Conservation (phyloP, 2,113 vertebrate genomes). For the Anseranas semipalmata region DNA sequence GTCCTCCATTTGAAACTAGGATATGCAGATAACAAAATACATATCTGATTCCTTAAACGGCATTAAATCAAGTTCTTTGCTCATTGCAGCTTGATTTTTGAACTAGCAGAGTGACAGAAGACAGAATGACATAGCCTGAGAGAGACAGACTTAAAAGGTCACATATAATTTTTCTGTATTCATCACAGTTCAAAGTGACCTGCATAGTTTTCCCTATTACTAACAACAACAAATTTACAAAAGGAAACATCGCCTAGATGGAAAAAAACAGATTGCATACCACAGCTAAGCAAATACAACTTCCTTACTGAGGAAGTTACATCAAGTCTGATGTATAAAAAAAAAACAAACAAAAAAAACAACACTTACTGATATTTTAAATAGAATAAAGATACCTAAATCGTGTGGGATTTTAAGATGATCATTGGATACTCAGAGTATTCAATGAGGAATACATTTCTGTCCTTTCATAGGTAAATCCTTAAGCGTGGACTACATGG, state of each 20-base stretch:
- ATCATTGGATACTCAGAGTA: not conserved
- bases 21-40: not conserved
- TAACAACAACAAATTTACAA: not conserved
- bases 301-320: not conserved
- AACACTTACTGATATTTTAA: not conserved
- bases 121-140: not conserved
- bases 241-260: not conserved
- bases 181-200: not conserved
- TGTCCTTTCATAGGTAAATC: not conserved
- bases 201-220: not conserved
- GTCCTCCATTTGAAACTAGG: not conserved
- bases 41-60: not conserved
- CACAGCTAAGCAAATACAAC: not conserved
- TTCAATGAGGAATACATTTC: not conserved
- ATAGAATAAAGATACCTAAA: not conserved
- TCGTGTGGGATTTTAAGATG: not conserved
- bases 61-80: not conserved
- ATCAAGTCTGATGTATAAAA: not conserved
- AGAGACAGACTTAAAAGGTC: not conserved
- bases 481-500: not conserved
- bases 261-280: not conserved
- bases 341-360: accelerated
- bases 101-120: not conserved
- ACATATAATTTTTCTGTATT: not conserved
- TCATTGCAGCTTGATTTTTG: not conserved